These are phyloP conservation scores for Heliconius hermathena DNA, from an alignment of 1,140 invertebrate genomes.

Conservation along the genomic window DNA sequence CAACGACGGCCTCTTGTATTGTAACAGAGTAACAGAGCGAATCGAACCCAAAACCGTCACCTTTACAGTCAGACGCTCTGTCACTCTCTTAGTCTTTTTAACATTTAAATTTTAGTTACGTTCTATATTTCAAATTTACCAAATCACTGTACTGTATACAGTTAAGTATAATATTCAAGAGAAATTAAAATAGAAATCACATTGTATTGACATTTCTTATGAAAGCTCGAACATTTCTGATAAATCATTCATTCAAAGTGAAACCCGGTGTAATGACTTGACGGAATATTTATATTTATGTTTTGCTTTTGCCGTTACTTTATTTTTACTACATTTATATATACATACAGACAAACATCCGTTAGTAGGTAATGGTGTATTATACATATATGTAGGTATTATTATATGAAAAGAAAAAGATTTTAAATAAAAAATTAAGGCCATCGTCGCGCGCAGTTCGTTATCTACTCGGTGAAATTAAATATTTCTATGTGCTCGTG, in stretches of 20 bases:
- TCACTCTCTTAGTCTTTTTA: no score
- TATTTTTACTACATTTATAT: not conserved
- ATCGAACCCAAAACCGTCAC: no score
- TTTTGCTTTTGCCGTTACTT: not conserved
- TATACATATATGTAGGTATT: not conserved
- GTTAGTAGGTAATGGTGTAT: not conserved
- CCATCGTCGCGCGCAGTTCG: no score
- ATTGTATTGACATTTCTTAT: conserved; percentile 12
- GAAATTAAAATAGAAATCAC: not conserved
- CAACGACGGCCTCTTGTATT: no score
- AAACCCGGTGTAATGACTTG: conserved; percentile 21
- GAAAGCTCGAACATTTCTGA: conserved; percentile 22
- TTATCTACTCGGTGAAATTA: no score
- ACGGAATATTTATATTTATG: conserved; percentile 10
- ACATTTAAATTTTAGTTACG: not conserved
- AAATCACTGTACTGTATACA: not conserved
- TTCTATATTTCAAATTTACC: not conserved
- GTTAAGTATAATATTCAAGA: not conserved
- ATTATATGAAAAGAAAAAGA: no score
- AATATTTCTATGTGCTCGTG: no score
- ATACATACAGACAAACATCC: not conserved
- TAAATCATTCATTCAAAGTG: conserved; percentile 23
- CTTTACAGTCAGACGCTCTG: no score
- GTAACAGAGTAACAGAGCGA: no score
- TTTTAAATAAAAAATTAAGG: no score